phyloP scores from a whole-genome alignment of 2,797 vertebrate genomes.

The Cyprinodon diabolis region DNA sequence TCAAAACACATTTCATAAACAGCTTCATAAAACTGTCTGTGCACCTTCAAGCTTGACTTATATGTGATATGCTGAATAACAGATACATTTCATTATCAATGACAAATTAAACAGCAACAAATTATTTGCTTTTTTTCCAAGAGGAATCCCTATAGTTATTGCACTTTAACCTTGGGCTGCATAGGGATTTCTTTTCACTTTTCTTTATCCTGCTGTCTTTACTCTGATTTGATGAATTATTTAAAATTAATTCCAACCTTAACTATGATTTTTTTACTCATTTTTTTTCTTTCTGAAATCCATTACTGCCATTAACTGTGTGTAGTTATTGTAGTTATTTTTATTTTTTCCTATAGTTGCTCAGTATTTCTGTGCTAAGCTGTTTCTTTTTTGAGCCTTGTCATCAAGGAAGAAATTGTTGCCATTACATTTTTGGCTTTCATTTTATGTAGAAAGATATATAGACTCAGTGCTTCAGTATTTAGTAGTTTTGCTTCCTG shows the following conservation, averaged over 20 bases:
- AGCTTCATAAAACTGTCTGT: constrained; percentile 51
- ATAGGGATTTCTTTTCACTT: not conserved
- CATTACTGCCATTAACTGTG: too few species aligned
- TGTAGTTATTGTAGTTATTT: too few species aligned
- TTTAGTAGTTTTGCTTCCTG: not conserved
- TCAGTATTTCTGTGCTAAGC: too few species aligned
- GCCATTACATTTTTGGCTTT: too few species aligned
- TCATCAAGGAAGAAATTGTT: too few species aligned
- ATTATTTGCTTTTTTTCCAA: not conserved
- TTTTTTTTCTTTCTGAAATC: too few species aligned
- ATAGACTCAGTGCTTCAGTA: too few species aligned
- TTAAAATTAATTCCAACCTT: not conserved
- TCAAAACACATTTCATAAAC: constrained; percentile 48
- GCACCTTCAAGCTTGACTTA: constrained; percentile 28
- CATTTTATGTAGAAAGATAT: too few species aligned
- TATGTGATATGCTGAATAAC: constrained; percentile 24
- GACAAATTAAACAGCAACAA: not conserved
- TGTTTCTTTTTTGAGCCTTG: too few species aligned
- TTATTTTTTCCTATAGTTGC: too few species aligned
- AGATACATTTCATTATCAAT: not conserved
- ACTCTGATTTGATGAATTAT: not conserved
- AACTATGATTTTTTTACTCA: too few species aligned
- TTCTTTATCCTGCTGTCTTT: not conserved
- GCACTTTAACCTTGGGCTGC: not conserved
- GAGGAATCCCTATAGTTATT: not conserved